Evolutionary conservation across 2,888 invertebrate genomes (phyloP).

Genomic region (Lycia hirtaria): DNA sequence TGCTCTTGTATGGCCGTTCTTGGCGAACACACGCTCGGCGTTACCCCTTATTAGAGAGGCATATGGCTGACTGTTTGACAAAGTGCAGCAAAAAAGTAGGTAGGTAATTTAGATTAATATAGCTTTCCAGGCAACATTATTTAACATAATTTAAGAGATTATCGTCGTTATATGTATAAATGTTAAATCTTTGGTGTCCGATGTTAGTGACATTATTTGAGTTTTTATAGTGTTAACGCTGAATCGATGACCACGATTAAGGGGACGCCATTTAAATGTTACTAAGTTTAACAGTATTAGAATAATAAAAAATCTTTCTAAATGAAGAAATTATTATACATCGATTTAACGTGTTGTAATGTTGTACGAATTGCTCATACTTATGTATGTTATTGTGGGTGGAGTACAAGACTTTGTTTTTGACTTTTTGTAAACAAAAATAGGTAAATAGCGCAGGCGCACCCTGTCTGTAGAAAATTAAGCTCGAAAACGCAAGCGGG

Average conservation of each 20-base stretch:
- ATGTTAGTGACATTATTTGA: conserved; percentile 6
- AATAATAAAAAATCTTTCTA: neutral
- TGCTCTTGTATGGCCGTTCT: too few relatives aligned
- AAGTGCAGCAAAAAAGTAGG: conserved; percentile 46
- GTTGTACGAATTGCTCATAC: too few relatives aligned
- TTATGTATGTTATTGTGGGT: too few relatives aligned
- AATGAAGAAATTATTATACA: neutral
- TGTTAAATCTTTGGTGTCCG: conserved; percentile 1
- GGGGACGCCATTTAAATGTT: conserved; percentile 28
- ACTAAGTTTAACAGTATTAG: conserved; percentile 12
- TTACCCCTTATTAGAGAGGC: conserved; percentile 41
- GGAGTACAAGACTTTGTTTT: too few relatives aligned
- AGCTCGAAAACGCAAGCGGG: too few relatives aligned
- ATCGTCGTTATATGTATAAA: conserved; percentile 9
- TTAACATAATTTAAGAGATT: conserved; percentile 30
- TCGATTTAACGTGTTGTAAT: neutral
- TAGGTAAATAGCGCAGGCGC: too few relatives aligned
- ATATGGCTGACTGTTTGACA: conserved; percentile 31
- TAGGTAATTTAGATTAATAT: conserved; percentile 45
- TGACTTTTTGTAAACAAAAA: too few relatives aligned
- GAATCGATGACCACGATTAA: too few relatives aligned
- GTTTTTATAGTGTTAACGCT: conserved; percentile 25
- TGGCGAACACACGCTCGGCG: conserved; percentile 1
- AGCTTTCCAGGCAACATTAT: conserved; percentile 54
- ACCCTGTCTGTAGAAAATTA: too few relatives aligned